Evolutionary conservation across 2,113 vertebrate genomes (phyloP).

Genomic region (Cinclus mexicanus): DNA sequence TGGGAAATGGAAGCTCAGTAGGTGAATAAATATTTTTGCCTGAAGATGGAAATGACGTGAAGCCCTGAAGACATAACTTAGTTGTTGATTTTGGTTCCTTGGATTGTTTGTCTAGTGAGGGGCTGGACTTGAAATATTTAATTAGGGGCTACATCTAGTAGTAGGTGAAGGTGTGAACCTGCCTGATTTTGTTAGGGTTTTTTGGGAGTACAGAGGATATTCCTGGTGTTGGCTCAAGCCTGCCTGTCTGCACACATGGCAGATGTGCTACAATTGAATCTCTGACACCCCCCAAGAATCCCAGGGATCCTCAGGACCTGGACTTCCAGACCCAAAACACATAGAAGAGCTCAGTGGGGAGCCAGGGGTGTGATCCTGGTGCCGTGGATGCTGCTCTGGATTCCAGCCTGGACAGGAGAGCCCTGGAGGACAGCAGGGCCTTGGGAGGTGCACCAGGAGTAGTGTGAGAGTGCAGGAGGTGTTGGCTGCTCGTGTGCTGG

Average conservation of each 20-base stretch:
- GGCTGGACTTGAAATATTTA: neutral
- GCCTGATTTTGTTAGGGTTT: neutral
- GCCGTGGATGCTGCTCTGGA: neutral
- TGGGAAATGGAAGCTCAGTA: conserved; percentile 1
- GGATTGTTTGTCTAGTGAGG: neutral
- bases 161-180: neutral
- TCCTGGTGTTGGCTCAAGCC: neutral
- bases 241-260: neutral
- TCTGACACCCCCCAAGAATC: neutral
- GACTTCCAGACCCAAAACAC: neutral
- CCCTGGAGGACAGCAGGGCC: neutral
- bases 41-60: neutral
- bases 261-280: neutral
- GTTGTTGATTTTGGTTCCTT: neutral
- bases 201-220: neutral
- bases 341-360: neutral
- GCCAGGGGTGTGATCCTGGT: rapidly evolving
- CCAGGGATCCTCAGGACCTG: neutral
- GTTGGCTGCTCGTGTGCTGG: neutral
- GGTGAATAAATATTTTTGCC: neutral
- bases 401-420: neutral
- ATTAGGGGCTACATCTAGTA: neutral
- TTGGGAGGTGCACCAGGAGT: neutral
- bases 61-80: neutral
- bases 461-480: neutral